These are phyloP conservation scores for Battus philenor DNA, from an alignment of 1,140 invertebrate species.

Conservation along the genomic window DNA sequence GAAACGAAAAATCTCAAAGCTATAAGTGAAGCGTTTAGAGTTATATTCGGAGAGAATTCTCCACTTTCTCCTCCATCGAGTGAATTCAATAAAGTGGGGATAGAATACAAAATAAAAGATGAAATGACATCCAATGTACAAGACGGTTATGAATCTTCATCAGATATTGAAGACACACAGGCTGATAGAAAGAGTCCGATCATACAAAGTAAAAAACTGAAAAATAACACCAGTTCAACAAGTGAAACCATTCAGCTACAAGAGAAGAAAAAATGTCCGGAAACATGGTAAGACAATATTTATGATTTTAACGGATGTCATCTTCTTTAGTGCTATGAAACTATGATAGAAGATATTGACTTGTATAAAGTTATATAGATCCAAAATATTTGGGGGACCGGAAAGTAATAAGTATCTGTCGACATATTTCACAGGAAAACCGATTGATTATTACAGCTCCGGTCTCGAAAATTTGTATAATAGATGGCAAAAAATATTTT, in stretches of 20 bases:
- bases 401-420: no score
- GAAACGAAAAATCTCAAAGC: conserved; percentile 49
- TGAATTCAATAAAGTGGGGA: conserved; percentile 26
- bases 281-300: conserved; percentile 52
- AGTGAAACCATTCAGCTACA: conserved; percentile 24
- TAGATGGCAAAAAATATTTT: no score
- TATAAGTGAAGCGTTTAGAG: conserved; percentile 43
- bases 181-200: conserved; percentile 55
- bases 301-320: no score
- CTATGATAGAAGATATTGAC: neutral
- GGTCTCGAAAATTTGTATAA: no score
- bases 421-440: no score
- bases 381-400: neutral
- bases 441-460: no score
- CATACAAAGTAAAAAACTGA: conserved; percentile 44
- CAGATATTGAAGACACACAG: conserved; percentile 52
- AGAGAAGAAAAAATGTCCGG: conserved; percentile 58
- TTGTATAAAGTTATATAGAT: no score
- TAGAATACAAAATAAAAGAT: no score
- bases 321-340: no score
- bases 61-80: conserved; percentile 4
- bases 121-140: no score
- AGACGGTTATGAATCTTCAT: no score
- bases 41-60: conserved; percentile 43
- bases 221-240: conserved; percentile 1